Conservation (phyloP, 2,113 vertebrate species). For the Piaya cayana region DNA sequence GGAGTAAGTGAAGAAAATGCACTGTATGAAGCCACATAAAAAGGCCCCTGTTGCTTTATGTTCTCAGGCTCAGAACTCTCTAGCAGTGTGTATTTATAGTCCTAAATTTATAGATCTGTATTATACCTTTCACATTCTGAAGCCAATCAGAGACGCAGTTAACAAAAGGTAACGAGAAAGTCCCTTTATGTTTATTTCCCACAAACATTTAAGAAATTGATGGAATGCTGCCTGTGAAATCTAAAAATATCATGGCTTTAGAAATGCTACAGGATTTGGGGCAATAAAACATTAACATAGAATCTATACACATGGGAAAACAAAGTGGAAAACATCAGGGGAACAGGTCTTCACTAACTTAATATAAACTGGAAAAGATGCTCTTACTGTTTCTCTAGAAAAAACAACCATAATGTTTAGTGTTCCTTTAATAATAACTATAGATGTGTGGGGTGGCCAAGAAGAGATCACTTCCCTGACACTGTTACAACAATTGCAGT, state of each 20-base stretch:
- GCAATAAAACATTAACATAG: not conserved
- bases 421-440: not conserved
- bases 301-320: not conserved
- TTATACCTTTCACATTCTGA: not conserved
- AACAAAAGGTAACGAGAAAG: not conserved
- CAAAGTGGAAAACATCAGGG: not conserved
- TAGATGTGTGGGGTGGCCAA: not conserved
- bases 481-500: not conserved
- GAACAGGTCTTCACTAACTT: not conserved
- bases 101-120: not conserved
- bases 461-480: not conserved
- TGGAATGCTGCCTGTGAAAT: not conserved
- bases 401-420: not conserved
- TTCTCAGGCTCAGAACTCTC: constrained; percentile 35
- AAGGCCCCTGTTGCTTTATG: constrained; percentile 17
- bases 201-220: not conserved
- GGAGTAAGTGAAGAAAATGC: constrained; percentile 18
- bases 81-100: constrained; percentile 41
- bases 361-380: not conserved
- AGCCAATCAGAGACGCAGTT: not conserved
- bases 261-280: not conserved
- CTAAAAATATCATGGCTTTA: not conserved
- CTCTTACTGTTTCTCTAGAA: not conserved
- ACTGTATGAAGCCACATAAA: constrained; percentile 37
- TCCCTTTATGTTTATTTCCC: not conserved